Conservation (phyloP, 2,113 vertebrate genomes). For the Tachycineta bicolor region DNA sequence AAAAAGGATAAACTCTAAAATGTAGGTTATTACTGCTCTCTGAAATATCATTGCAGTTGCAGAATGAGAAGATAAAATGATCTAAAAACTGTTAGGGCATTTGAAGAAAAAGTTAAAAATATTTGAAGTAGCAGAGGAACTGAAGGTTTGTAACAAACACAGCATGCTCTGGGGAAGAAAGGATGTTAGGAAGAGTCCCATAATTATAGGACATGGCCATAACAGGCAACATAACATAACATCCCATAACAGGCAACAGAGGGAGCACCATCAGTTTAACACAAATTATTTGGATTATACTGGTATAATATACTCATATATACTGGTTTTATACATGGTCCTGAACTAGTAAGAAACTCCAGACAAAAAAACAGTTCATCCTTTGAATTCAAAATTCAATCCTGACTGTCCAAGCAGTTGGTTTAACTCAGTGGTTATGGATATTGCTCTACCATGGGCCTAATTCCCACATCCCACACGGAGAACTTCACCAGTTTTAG, state of each 20-base stretch:
- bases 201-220: neutral
- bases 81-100: neutral
- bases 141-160: neutral
- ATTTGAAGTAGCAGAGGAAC: neutral
- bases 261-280: neutral
- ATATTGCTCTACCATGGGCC: neutral
- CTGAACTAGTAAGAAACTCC: neutral
- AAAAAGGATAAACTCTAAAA: neutral
- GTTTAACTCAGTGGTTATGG: neutral
- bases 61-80: neutral
- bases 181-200: neutral
- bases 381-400: neutral
- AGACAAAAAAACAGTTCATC: neutral
- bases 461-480: neutral
- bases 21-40: neutral
- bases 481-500: neutral
- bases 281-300: accelerated
- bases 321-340: neutral
- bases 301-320: neutral
- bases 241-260: accelerated
- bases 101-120: neutral
- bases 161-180: neutral
- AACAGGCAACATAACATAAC: accelerated
- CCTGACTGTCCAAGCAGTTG: neutral
- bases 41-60: neutral